Evolutionary conservation across 2,113 vertebrate genomes (phyloP), one percentile per base, ranked within the genome.

Genomic region (Orcinus orca): DNA sequence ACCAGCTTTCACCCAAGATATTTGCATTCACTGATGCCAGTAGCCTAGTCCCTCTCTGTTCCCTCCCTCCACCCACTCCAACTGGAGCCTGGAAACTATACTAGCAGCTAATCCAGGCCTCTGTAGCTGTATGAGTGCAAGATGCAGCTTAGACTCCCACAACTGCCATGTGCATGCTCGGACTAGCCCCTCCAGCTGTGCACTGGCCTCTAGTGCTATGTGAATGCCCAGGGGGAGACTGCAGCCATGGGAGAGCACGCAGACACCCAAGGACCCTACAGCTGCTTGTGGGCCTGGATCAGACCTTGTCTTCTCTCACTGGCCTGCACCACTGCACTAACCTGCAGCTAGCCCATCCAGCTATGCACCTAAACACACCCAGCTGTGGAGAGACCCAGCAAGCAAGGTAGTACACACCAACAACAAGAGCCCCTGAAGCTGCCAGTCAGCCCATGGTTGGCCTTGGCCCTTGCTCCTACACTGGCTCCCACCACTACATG

Each of bases 51-150:
- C 33, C 67, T 58, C n/a, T 31, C 38, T 58, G 50, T 17, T 50
- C 25, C 10, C 4, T 62, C 4, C 11, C 7, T 18, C 20, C 3
- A 4, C 13, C 65, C 36, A 14, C 38, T 4, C 5, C 7, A 5
- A 31, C 26, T 38, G 41, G 80, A 92, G 17, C 44, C 41, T 50
- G 25, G 47, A 41, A 38, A 38, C 8, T 17, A 25, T 6, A 36
- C 18, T 18, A 74, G 25, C 18, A 92, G 12, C 68, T 53, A 88
- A 9, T 7, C 11, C 18, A 60, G 33, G 5, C 41, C n/a, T 12
- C 68, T 74, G 25, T 14, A 44, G 55, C 80, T 73, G 4, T 70
- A 50, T n/a, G 25, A 50, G 3, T 38, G 17, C 58, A 82, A 83
- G 81, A 36, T 11, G 25, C 41, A 38, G 55, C 31, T 71, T 63